Percentiles rank a stretch among this genome's conserved stretches.
Evolutionary conservation across 1,140 invertebrate genomes (phyloP).

Genomic region (Drosophila pachea): DNA sequence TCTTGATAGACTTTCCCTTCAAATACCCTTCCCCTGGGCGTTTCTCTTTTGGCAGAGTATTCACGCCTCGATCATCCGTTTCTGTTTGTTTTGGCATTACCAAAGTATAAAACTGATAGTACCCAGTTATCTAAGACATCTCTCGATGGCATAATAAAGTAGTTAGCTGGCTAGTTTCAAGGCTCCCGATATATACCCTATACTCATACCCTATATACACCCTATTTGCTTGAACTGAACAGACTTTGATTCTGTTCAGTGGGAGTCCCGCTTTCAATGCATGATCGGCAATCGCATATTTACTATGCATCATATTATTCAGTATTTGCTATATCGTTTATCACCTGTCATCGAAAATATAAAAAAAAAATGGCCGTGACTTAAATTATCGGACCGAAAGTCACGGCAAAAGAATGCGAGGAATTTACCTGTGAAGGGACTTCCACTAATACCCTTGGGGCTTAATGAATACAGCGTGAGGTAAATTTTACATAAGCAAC

Average conservation of each 20-base stretch:
- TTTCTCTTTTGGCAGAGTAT: not conserved
- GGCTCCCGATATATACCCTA: not conserved
- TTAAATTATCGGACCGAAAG: conserved; percentile 26
- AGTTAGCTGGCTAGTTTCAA: conserved; percentile 3
- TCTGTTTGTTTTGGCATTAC: conserved; percentile 19
- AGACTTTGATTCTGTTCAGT: too few species aligned
- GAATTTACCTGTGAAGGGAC: conserved; percentile 36
- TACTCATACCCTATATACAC: not conserved
- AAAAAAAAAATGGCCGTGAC: conserved; percentile 26
- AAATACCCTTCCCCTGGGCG: too few species aligned
- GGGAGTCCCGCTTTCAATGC: too few species aligned
- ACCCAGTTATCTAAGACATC: conserved; percentile 1
- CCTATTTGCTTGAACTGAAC: too few species aligned
- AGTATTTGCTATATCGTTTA: conserved; percentile 29
- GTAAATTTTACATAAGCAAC: not conserved
- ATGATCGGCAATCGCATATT: too few species aligned
- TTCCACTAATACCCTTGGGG: conserved; percentile 11
- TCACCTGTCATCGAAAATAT: conserved; percentile 10
- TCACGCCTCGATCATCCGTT: not conserved
- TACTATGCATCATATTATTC: not conserved
- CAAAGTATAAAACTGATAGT: conserved; percentile 10
- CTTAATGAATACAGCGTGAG: not conserved
- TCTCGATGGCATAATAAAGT: conserved; percentile 15
- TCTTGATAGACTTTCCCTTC: too few species aligned
- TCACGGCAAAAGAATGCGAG: conserved; percentile 38